Conservation (phyloP, 2,888 invertebrate genomes). For the Malthinus seriepunctatus region DNA sequence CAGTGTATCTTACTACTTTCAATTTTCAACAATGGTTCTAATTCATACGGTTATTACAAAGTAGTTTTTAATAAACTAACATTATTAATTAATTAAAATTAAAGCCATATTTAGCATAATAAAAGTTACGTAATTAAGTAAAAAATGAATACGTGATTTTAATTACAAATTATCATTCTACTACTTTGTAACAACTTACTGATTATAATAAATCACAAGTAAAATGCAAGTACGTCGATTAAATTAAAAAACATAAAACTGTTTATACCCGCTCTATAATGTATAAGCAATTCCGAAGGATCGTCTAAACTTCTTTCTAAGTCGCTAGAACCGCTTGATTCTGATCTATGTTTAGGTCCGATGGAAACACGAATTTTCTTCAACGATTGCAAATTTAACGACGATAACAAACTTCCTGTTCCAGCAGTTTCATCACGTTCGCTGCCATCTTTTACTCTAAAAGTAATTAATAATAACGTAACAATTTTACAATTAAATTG, state of each 20-base stretch:
- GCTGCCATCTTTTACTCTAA: slow-evolving; percentile 14
- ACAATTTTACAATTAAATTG: neutral
- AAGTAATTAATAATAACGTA: neutral
- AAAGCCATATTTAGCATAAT: too few species aligned
- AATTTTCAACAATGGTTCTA: too few species aligned
- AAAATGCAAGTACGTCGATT: too few species aligned
- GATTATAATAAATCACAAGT: too few species aligned
- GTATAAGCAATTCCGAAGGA: neutral
- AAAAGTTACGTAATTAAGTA: too few species aligned
- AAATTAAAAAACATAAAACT: neutral
- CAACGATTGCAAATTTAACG: slow-evolving; percentile 6
- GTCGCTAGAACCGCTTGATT: neutral
- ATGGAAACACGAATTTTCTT: slow-evolving; percentile 16
- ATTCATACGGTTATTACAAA: too few species aligned
- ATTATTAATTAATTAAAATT: too few species aligned
- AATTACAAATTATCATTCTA: too few species aligned
- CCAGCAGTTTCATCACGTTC: slow-evolving; percentile 6
- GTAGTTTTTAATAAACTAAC: too few species aligned
- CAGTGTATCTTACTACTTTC: too few species aligned
- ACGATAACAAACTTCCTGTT: slow-evolving; percentile 3
- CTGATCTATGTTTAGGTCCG: slow-evolving; percentile 5
- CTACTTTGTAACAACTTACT: too few species aligned
- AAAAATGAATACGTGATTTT: too few species aligned
- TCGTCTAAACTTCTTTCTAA: slow-evolving; percentile 13
- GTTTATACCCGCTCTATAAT: slow-evolving; percentile 3